Evolutionary conservation across 2,888 invertebrate species (phyloP), one percentile per base, ranked within the genome.

Genomic region (Alentia gelatinosa): DNA sequence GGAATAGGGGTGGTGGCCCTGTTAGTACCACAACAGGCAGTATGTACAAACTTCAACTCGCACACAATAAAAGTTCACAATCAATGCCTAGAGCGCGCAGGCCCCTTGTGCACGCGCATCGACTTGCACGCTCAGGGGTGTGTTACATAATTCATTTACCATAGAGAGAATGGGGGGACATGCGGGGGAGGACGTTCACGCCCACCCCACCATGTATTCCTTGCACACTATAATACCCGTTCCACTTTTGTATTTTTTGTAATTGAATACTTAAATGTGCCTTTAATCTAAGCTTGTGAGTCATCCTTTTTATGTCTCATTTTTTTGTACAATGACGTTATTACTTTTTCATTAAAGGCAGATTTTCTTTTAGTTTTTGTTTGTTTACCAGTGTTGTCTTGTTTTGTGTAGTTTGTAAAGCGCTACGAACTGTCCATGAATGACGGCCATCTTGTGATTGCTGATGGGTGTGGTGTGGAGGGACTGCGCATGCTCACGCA

Each of bases 41-140:
- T 79, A 79, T 79, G 35, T 79, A 79, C 79, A 79, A 79, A 35
- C 79, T 79, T 35, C 79, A 79, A 79, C 79, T 79, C 39, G 37
- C 79, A 79, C 79, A 39, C 79, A 35, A 35, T 79, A 35, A 79
- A 79, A 37, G 35, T 35, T 79, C 79, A 30, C 75, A 37, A 35
- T 79, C 79, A 79, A 79, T 79, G 26, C 79, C 79, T 79, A 37
- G 79, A 68, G 1, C 30, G 68, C n/a, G 56, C 26, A 5, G 30
- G 12, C 33, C 3, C 68, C 30, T 30, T 30, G n/a, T 68, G 12
- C 26, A 68, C 68, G 30, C 30, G 5, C 30, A 68, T 68, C 30
- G 68, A 26, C 56, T 56, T 12, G 56, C n/a, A 56, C 19, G 19
- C 56, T 12, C 3, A 56, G 56, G 56, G 56, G 56, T 56, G 56